Conservation (phyloP, 64 coral and sea anemone genomes). For the Dendronephthya gigantea region DNA sequence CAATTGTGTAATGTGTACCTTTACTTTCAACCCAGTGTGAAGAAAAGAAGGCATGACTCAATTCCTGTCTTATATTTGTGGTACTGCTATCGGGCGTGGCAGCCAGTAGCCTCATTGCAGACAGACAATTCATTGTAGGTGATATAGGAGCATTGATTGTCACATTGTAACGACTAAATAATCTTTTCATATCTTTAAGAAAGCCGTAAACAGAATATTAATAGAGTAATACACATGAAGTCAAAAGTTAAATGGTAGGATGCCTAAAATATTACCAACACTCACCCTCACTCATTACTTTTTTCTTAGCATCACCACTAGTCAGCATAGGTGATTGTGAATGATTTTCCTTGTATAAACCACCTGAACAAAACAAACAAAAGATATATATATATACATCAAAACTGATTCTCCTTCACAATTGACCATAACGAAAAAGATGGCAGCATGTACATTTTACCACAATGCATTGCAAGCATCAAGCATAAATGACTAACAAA, state of each 20-base stretch:
- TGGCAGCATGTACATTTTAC: too few relatives aligned
- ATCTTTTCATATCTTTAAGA: conserved; percentile 64
- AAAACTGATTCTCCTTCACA: too few relatives aligned
- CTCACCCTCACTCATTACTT: conserved; percentile 55
- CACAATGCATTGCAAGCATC: too few relatives aligned
- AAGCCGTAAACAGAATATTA: not conserved
- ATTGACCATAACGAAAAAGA: too few relatives aligned
- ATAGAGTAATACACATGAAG: too few relatives aligned
- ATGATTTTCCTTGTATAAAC: conserved; percentile 76
- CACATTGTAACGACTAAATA: conserved; percentile 53
- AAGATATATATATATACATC: not conserved
- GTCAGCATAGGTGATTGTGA: conserved; percentile 40
- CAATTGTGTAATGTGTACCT: too few relatives aligned
- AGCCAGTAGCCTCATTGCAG: conserved; percentile 75
- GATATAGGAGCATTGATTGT: conserved; percentile 37
- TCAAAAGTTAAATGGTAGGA: not conserved
- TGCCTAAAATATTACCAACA: too few relatives aligned
- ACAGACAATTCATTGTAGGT: conserved; percentile 52
- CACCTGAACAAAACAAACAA: conserved; percentile 47
- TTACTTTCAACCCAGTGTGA: conserved; percentile 67
- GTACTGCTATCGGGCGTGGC: conserved; percentile 48
- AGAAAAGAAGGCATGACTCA: conserved; percentile 62
- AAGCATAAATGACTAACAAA: too few relatives aligned
- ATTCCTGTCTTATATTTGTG: conserved; percentile 30
- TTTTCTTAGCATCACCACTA: conserved; percentile 57